A percentile compares a stretch with the other conserved stretches of the same genome.
Evolutionary conservation across 1,140 invertebrate genomes (phyloP).

Genomic region (Helicoverpa zea): DNA sequence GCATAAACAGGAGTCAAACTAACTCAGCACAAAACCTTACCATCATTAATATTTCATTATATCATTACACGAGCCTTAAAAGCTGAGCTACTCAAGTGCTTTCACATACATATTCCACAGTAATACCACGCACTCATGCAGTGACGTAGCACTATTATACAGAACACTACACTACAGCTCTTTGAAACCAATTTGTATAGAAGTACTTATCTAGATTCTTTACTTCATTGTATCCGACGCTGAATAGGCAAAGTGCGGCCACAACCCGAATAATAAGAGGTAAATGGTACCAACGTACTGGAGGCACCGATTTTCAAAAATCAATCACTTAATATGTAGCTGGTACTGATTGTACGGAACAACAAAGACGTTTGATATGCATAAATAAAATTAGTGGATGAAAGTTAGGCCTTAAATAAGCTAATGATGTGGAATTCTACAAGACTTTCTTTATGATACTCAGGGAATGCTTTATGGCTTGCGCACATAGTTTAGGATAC

Average conservation of each 20-base stretch:
- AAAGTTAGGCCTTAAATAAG: constrained; percentile 32
- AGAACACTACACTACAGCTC: constrained; percentile 18
- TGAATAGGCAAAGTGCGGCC: constrained; percentile 52
- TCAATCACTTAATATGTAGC: constrained; percentile 77
- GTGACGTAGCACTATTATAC: constrained; percentile 27
- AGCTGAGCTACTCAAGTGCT: neutral
- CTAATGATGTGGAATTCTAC: neutral
- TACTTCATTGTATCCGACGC: constrained; percentile 32
- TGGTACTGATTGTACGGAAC: constrained; percentile 79
- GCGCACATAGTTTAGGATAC: too few relatives aligned
- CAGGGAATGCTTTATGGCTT: neutral
- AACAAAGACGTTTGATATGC: constrained; percentile 52
- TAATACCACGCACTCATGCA: constrained; percentile 29
- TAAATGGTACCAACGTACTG: constrained; percentile 72
- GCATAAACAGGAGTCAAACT: neutral
- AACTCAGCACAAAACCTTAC: neutral
- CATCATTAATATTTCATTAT: neutral
- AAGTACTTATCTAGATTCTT: constrained; percentile 36
- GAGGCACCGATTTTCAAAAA: constrained; percentile 75
- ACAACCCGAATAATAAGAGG: constrained; percentile 56
- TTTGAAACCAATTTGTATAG: constrained; percentile 35
- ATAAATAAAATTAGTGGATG: constrained; percentile 30
- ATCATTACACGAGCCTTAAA: constrained; percentile 17
- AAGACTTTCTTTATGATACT: neutral
- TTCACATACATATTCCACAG: constrained; percentile 21